A percentile compares a stretch with the other conserved stretches of the same genome.
These are phyloP conservation scores for Cepaea nemoralis DNA, from an alignment of 1,140 invertebrate species.

Conservation along the genomic window DNA sequence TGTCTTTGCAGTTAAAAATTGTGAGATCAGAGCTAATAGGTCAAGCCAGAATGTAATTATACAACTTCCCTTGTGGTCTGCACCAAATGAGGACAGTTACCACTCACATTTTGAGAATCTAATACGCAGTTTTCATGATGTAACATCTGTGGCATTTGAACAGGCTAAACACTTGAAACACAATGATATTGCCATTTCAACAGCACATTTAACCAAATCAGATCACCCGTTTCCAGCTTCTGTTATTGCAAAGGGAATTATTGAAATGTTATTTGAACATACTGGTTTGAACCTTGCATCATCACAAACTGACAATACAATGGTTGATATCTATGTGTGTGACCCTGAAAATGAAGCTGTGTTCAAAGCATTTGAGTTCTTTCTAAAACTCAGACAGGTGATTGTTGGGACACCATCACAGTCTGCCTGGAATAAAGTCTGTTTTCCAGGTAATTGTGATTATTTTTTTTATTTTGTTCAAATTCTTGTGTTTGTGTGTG, in stretches of 20 bases:
- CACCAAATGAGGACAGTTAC: neutral
- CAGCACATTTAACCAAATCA: neutral
- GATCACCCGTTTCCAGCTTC: neutral
- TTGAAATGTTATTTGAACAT: neutral
- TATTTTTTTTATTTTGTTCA: no score
- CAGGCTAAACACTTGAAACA: neutral
- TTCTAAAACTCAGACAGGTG: neutral
- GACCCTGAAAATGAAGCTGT: neutral
- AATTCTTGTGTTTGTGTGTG: no score
- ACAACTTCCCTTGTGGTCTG: neutral
- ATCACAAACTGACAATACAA: neutral
- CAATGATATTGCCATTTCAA: neutral
- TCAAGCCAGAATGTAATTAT: neutral
- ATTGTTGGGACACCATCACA: neutral
- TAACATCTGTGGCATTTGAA: neutral
- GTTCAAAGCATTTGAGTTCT: neutral
- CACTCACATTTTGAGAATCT: neutral
- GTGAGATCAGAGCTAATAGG: neutral
- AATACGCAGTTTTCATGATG: neutral
- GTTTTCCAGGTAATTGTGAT: conserved; percentile 1
- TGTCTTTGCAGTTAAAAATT: neutral
- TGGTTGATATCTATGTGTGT: neutral
- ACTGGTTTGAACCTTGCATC: neutral
- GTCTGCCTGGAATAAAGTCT: neutral
- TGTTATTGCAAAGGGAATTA: neutral